Evolutionary conservation across 2,113 vertebrate genomes (phyloP).

Genomic region (Trogon surrucura): DNA sequence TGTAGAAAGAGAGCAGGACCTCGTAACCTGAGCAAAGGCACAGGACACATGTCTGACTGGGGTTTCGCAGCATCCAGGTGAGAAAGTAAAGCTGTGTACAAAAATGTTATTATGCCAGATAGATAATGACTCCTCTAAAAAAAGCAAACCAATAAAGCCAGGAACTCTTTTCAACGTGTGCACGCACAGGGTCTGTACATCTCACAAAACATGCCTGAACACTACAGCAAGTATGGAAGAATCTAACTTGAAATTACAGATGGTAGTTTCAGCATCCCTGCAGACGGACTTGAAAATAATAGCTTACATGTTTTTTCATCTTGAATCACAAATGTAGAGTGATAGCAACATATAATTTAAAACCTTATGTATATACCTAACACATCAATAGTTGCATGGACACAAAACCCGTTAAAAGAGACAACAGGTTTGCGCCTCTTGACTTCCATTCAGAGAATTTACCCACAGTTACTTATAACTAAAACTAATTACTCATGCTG

Average conservation of each 20-base stretch:
- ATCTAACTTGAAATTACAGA: neutral
- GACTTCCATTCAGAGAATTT: neutral
- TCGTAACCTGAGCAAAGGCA: neutral
- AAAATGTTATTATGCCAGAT: neutral
- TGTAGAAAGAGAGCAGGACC: neutral
- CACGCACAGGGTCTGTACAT: neutral
- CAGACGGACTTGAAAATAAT: neutral
- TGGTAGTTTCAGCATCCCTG: neutral
- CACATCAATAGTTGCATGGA: rapidly evolving
- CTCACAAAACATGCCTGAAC: neutral
- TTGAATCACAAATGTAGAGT: neutral
- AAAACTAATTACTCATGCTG: neutral
- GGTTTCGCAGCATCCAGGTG: neutral
- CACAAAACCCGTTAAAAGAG: neutral
- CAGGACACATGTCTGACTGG: neutral
- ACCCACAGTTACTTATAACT: neutral
- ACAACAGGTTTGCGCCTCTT: neutral
- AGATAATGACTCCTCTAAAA: neutral
- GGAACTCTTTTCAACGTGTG: neutral
- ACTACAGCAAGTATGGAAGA: neutral
- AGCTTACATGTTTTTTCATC: neutral
- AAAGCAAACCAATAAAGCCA: neutral
- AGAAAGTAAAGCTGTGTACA: neutral
- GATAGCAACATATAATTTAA: neutral
- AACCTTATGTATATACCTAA: neutral